Base-by-base conservation (phyloP, 2,888 invertebrate species). In the Cremastinae sp. region DNA sequence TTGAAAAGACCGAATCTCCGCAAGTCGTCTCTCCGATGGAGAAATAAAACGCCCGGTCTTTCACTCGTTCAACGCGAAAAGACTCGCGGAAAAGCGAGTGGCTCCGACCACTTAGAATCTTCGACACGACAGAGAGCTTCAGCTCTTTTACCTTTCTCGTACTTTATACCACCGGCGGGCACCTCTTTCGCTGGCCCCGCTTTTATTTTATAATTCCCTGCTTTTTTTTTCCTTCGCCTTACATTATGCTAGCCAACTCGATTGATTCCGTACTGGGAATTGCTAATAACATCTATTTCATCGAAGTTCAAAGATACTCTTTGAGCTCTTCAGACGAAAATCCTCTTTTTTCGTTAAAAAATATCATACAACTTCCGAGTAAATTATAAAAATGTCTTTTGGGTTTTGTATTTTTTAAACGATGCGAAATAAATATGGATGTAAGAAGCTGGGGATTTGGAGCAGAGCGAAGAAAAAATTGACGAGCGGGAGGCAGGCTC, bases 401-500 rank as follows among this genome's bases (percentile, higher is more conserved):
- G 28, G 22, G 49, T 18, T 12, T 53, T 56, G 66, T 66, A 61
- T 45, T 70, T 51, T 69, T 59, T 22, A 56, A 61, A 47, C 41
- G n/a, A n/a, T n/a, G n/a, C n/a, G n/a, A n/a, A n/a, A n/a, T 47
- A 47, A 49, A 61, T 71, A 53, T 38, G 53, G 49, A 51, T 43
- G 34, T 56, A 62, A 66, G 65, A 61, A 47, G 28, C 51, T 66
- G 20, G 41, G n/a, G 36, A 54, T 14, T 5, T 47, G n/a, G 22
- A 4, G 18, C 43, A 45, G 51, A 61, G 49, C 61, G 38, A 61
- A 28, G 38, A 47, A 54, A 8, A 56, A 45, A 69, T 53, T 38
- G 47, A 59, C 41, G 64, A 53, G 36, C 28, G 68, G 77, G 51
- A 71, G 75, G 43, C 61, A 53, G 73, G 65, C 71, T 78, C 84